Evolutionary conservation across 2,797 vertebrate genomes (phyloP), one percentile per base, ranked within the genome.

Genomic region (Hylomyscus alleni): DNA sequence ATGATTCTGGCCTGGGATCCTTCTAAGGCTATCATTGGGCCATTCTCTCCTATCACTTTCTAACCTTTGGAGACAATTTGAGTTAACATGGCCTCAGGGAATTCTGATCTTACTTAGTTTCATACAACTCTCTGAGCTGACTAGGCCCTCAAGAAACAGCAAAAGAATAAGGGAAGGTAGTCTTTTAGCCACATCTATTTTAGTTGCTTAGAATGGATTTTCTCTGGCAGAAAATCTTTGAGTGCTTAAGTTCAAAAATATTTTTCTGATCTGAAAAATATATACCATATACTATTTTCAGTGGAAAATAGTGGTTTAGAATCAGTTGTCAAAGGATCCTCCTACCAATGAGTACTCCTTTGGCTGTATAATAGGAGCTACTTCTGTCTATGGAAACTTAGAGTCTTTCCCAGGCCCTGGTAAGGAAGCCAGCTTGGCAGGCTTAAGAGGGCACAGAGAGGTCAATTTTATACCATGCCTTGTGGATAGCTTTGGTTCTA

Each of bases 181-280:
- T 37, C 88, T 86, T 90, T 93, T 83, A 96, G 93, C 87, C 34
- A 0, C 73, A 40, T 22, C 11, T 89, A 87, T 84, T 93, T 96
- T 19, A 80, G 81, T 40, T 91, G 97, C 97, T 98, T 97, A 97
- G 97, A 96, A 86, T 60, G 56, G 84, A n/a, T 54, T 60, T 95
- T 91, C 62, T 93, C 90, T 95, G 82, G 96, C 92, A 93, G 95
- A 96, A 96, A 96, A 97, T 91, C 96, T 83, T 96, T 84, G 84
- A 76, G 52, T 91, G 92, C 96, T 98, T 80, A 96, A 96, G 82
- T 96, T 98, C 94, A 98, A 97, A 98, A 97, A 91, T 93, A 93
- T 67, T 76, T 94, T 80, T 97, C 94, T 88, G 62, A 87, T 96
- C 95, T 97, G 97, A 98, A 96, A 95, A 97, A 90, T 54, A 44